Percentiles rank a stretch among this genome's conserved stretches.
Evolutionary conservation across 2,888 invertebrate genomes (phyloP).

Genomic region (Dicycla oo): DNA sequence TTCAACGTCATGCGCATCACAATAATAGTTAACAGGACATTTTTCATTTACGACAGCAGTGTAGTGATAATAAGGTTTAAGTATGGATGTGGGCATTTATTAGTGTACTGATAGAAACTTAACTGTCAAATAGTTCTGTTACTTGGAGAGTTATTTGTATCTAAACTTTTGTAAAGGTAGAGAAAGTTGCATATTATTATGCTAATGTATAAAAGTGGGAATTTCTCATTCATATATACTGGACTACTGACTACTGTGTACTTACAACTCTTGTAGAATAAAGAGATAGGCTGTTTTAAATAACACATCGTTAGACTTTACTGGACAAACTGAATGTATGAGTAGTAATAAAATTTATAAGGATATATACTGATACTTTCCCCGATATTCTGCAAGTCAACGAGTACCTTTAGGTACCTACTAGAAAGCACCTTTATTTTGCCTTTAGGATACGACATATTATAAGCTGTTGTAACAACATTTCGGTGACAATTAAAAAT

Average conservation of each 20-base stretch:
- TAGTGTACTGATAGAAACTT: conserved; percentile 7
- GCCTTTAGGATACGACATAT: not conserved
- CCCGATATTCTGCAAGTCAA: not conserved
- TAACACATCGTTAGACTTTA: not conserved
- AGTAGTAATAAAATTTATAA: not conserved
- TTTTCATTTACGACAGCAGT: conserved; percentile 54
- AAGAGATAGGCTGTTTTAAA: not conserved
- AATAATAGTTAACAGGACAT: conserved; percentile 54
- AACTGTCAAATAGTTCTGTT: conserved; percentile 9
- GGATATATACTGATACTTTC: not conserved
- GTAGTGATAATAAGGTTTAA: conserved; percentile 53
- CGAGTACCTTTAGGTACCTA: no score
- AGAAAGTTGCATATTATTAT: conserved; percentile 10
- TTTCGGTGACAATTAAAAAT: not conserved
- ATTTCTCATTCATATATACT: not conserved
- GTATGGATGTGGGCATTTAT: conserved; percentile 47
- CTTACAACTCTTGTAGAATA: not conserved
- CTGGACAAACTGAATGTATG: not conserved
- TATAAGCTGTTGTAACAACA: not conserved
- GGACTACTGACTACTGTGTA: not conserved
- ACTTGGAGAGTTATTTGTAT: not conserved
- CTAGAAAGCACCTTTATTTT: not conserved
- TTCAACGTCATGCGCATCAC: conserved; percentile 58
- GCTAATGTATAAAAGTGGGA: not conserved
- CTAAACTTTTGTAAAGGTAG: conserved; percentile 7